Base-by-base conservation (phyloP, 2,888 invertebrate species). In the Neocrepidodera transversa region DNA sequence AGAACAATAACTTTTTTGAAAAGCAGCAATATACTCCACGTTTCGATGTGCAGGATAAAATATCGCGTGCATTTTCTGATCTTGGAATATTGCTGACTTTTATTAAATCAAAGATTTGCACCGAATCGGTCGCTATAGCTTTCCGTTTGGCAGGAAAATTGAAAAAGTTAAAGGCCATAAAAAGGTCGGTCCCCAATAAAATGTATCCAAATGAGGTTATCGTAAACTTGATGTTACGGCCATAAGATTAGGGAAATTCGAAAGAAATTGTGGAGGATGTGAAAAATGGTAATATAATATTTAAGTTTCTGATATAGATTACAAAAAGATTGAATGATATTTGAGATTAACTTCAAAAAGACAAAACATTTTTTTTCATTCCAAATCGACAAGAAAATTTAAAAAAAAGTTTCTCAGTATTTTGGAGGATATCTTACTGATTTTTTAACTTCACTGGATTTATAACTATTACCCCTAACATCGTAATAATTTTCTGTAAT, bases 111-210 rank as follows among this genome's bases (percentile, higher is more conserved):
- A 51, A 53, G 36, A 58, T 36, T 42, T 30, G 18, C 32, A 40
- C 26, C 48, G 42, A 58, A 42, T 49, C 38, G 50, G 28, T 13
- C 40, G 55, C 55, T 57, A 52, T 60, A 47, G 42, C 54, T 43
- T 38, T 32, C 50, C 35, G 26, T 36, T 28, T n/a, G n/a, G 42
- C n/a, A 26, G 45, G 51, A 45, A 59, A 63, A 59, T 63, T 58
- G 63, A 50, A 59, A 60, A 60, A 63, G 54, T 58, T 63, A 54
- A 47, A 38, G 58, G 42, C 48, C 53, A 58, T 53, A 58, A 58
- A 58, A 58, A 58, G 48, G 58, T 50, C 42, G 49, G 51, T 28
- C 47, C 32, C 30, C 30, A 47, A 58, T 60, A 54, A 54, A 57
- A 60, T 53, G 40, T 35, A 55, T 51, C 54, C 47, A 49, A 54